phyloP scores from a whole-genome alignment of 2,888 invertebrate genomes.

The Epinotia bilunana region DNA sequence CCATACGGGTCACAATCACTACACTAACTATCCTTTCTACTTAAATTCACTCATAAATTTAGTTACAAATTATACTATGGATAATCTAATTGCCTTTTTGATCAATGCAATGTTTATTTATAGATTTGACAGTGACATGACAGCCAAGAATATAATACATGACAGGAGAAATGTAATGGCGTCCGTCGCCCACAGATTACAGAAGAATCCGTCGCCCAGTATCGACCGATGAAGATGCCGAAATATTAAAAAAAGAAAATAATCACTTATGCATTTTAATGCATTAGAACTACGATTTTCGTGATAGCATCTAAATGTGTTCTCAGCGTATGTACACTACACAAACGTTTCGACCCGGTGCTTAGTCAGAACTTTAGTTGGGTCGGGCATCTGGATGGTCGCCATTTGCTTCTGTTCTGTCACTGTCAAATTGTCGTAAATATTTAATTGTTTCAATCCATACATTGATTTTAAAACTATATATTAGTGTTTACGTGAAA shows the following conservation, averaged over 20 bases:
- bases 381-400: background rate
- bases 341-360: too few species aligned
- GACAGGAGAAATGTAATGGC: background rate
- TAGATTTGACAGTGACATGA: conserved; percentile 2
- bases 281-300: too few species aligned
- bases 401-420: background rate
- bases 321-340: too few species aligned
- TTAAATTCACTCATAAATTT: background rate
- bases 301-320: too few species aligned
- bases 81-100: background rate
- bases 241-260: too few species aligned
- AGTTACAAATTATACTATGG: too few species aligned
- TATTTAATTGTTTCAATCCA: background rate
- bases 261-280: too few species aligned
- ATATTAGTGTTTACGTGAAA: background rate
- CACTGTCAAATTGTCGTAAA: background rate
- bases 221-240: too few species aligned
- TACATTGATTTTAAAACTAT: background rate
- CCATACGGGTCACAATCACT: background rate
- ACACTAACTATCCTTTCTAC: background rate
- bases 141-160: too few species aligned
- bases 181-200: too few species aligned
- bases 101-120: background rate
- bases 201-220: background rate
- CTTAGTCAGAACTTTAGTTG: too few species aligned